phyloP scores from a whole-genome alignment of 2,888 invertebrate genomes.

The Caenorhabditis virilis region DNA sequence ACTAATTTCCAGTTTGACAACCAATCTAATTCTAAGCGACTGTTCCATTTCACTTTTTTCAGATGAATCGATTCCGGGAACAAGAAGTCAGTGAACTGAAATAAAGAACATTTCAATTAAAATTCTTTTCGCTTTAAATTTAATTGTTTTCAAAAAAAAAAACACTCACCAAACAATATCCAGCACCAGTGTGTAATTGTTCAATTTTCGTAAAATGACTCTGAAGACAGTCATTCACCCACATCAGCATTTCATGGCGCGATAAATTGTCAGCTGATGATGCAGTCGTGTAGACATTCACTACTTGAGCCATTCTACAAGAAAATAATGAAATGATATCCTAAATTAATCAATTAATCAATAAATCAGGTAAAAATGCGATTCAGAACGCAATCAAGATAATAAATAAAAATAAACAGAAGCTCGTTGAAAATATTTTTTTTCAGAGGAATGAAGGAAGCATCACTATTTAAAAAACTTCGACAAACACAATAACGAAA shows the following conservation, averaged over 20 bases:
- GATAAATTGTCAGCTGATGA: constrained; percentile 64
- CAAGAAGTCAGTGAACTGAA: constrained; percentile 97
- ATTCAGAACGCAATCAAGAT: background rate
- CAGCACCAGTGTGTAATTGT: constrained; percentile 96
- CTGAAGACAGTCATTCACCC: constrained; percentile 97
- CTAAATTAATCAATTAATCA: background rate
- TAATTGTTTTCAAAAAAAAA: too few relatives aligned
- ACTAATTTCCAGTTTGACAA: constrained; percentile 98
- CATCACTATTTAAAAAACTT: too few relatives aligned
- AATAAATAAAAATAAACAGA: background rate
- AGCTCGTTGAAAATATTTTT: background rate
- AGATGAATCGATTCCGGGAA: constrained; percentile 76
- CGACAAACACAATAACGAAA: constrained; percentile 4
- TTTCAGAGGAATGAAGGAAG: background rate
- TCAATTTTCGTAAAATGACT: constrained; percentile 90
- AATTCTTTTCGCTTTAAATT: background rate
- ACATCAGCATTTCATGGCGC: constrained; percentile 88
- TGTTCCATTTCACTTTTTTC: constrained; percentile 81
- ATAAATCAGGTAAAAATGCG: constrained; percentile 4
- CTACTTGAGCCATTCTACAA: constrained; percentile 36
- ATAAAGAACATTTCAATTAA: background rate
- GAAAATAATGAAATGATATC: background rate
- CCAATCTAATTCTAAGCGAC: constrained; percentile 97
- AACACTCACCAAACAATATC: constrained; percentile 78
- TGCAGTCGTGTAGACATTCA: constrained; percentile 66